Evolutionary conservation across 2,113 vertebrate species (phyloP).

Genomic region (Cyprinus carpio): DNA sequence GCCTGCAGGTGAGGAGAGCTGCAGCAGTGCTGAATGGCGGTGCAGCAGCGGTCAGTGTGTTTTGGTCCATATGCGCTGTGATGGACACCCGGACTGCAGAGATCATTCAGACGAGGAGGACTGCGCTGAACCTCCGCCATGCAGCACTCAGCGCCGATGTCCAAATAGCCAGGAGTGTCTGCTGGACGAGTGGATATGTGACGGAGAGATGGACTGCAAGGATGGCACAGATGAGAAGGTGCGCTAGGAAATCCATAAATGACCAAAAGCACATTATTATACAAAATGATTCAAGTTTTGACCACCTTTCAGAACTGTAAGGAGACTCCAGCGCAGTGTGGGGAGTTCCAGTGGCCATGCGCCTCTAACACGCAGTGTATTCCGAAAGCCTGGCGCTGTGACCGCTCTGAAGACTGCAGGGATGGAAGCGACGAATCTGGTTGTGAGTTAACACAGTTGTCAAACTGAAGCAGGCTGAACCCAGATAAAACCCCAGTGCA

Average conservation of each 20-base stretch:
- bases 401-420: conserved; percentile 79
- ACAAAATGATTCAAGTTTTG: neutral
- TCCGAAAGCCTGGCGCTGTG: conserved; percentile 83
- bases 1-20: conserved; percentile 68
- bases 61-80: conserved; percentile 75
- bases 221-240: conserved; percentile 90
- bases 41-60: conserved; percentile 85
- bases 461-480: neutral
- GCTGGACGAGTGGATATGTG: conserved; percentile 82
- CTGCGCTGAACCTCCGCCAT: conserved; percentile 69
- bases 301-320: conserved; percentile 72
- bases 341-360: conserved; percentile 80
- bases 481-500: neutral
- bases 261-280: neutral
- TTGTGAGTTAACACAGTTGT: conserved; percentile 74
- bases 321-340: conserved; percentile 62
- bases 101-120: conserved; percentile 84
- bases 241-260: neutral
- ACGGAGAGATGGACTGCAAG: conserved; percentile 80
- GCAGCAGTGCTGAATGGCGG: conserved; percentile 71
- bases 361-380: conserved; percentile 71
- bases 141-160: conserved; percentile 77
- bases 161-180: conserved; percentile 80
- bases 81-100: conserved; percentile 82
- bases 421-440: conserved; percentile 82